A percentile compares a stretch with the other conserved stretches of the same genome.
Evolutionary conservation across 2,888 invertebrate genomes (phyloP).

Genomic region (Drosophila tanythrix): DNA sequence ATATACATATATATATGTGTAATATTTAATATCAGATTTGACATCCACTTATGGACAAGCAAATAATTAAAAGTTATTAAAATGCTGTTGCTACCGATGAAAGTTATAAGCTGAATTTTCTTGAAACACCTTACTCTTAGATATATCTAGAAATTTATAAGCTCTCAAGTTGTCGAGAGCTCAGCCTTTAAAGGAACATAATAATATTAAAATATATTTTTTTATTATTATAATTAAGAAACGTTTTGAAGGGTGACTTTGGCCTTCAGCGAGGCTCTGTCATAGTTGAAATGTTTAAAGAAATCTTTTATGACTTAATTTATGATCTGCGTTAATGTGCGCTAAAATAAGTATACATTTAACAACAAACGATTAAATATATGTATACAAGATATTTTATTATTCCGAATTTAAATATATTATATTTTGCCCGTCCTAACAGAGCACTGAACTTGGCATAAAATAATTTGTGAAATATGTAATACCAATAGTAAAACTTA

Average conservation of each 20-base stretch:
- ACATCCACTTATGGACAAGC: slow-evolving; percentile 38
- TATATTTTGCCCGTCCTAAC: slow-evolving; percentile 8
- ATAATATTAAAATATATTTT: background rate
- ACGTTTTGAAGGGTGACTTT: background rate
- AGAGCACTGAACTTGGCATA: background rate
- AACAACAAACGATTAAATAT: background rate
- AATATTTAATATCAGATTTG: slow-evolving; percentile 41
- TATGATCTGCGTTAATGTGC: slow-evolving; percentile 47
- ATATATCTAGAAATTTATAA: background rate
- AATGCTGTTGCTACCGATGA: background rate
- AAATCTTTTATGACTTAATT: slow-evolving; percentile 36
- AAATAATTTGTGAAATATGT: background rate
- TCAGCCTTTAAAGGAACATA: background rate
- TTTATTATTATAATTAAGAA: background rate
- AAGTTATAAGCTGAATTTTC: background rate
- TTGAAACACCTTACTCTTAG: background rate
- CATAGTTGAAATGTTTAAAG: slow-evolving; percentile 19
- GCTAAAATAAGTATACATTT: slow-evolving; percentile 23
- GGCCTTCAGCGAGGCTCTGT: slow-evolving; percentile 2
- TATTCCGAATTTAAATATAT: slow-evolving; percentile 2
- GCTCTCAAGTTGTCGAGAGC: background rate
- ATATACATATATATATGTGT: background rate
- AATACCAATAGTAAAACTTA: background rate
- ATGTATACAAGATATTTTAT: slow-evolving; percentile 5
- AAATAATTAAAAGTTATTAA: slow-evolving; percentile 9